Evolutionary conservation across 2,113 vertebrate species (phyloP).

Genomic region (Aviceda subcristata): DNA sequence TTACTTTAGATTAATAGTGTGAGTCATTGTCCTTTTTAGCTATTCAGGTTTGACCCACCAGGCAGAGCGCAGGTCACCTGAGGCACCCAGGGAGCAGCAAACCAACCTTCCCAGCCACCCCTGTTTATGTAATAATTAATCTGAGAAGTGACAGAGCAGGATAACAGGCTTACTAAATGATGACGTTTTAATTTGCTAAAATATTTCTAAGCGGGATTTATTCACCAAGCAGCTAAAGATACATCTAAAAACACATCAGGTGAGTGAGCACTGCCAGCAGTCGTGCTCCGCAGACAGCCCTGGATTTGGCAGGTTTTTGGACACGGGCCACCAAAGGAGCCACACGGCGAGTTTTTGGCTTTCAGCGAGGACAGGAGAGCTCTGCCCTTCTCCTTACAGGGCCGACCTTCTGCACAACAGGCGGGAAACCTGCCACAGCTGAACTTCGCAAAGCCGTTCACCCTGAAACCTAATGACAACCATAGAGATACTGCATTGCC

Average conservation of each 20-base stretch:
- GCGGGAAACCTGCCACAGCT: fast-evolving
- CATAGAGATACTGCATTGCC: too few relatives aligned
- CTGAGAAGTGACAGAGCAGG: not conserved
- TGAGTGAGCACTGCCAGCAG: not conserved
- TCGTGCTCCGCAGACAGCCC: fast-evolving
- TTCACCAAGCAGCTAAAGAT: not conserved
- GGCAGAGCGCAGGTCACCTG: not conserved
- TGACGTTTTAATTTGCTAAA: conserved; percentile 24
- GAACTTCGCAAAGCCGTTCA: not conserved
- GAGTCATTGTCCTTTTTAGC: not conserved
- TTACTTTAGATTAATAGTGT: not conserved
- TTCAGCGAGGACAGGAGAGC: not conserved
- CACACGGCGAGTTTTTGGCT: not conserved
- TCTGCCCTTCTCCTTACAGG: not conserved
- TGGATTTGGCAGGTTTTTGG: fast-evolving
- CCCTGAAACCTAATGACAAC: not conserved
- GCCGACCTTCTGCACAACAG: not conserved
- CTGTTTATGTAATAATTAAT: not conserved
- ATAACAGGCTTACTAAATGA: not conserved
- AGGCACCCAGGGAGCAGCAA: not conserved
- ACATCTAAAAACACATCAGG: not conserved
- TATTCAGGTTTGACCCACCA: not conserved
- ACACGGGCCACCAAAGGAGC: fast-evolving
- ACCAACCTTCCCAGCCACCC: not conserved
- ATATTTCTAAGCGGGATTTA: not conserved